Evolutionary conservation across 2,113 vertebrate species (phyloP), one percentile per base, ranked within the genome.

Genomic region (Raja brachyura): DNA sequence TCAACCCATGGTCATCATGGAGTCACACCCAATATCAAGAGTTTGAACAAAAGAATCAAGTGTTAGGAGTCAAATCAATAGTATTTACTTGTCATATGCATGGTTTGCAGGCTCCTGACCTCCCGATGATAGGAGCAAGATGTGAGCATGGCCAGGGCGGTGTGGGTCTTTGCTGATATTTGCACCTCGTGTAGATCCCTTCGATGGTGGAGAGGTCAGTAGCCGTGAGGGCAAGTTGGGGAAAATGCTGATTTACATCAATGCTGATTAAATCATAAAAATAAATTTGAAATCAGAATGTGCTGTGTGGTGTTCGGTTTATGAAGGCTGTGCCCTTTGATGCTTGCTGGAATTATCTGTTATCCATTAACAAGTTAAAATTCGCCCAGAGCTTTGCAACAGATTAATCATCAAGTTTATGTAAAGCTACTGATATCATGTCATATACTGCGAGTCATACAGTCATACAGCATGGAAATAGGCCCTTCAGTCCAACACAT

Each of bases 301-400:
- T 31, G 28, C 70, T 20, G 39, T 25, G 48, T 18, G 31, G 83
- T 18, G 5, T 63, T 88, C 59, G 14, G 31, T 88, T 88, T 63
- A 63, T 5, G 63, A 63, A 61, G 83, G 18, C 28, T 92, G 66
- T 22, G 22, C 18, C 31, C 13, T 68, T 22, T 92, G 66, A 66
- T 33, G 68, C n/a, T 13, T 3, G 16, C 31, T 70, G n/a, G 88
- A 73, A 73, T 70, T 92, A 73, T 92, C 31, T 25, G 88, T 92
- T 70, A 92, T 92, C 20, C 31, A 70, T 70, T 92, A 92, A 92
- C 88, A 70, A 90, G 33, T 20, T 48, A 68, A 73, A 92, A 33
- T 70, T 92, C 63, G 70, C 7, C 25, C 16, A 68, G 56, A 39
- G 39, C 66, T 92, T 73, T 73, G 90, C n/a, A 92, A 25, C 20